Percentiles rank a stretch among this genome's conserved stretches.
phyloP scores from a whole-genome alignment of 1,140 invertebrate species.

The Spodoptera litura region DNA sequence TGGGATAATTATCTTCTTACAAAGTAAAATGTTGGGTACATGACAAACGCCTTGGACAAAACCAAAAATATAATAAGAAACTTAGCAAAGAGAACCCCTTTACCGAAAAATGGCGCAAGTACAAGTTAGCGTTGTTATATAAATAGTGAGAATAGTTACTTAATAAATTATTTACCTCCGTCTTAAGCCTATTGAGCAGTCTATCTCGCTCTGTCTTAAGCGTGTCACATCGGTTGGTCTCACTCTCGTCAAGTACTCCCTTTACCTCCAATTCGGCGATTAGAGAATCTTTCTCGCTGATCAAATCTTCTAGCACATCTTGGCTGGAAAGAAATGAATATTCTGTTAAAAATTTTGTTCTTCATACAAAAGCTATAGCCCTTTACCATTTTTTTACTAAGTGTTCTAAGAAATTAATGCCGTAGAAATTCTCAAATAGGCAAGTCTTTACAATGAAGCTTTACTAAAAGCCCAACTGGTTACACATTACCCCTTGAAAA shows the following conservation, averaged over 20 bases:
- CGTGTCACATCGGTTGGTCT: conserved; percentile 88
- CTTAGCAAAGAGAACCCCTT: too few species aligned
- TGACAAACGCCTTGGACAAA: too few species aligned
- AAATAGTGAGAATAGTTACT: neutral
- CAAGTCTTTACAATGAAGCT: too few species aligned
- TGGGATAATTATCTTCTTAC: too few species aligned
- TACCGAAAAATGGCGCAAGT: too few species aligned
- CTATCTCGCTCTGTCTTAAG: conserved; percentile 88
- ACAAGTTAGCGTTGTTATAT: neutral
- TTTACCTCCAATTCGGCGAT: conserved; percentile 93
- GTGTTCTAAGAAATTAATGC: too few species aligned
- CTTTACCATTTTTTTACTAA: too few species aligned
- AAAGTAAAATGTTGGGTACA: too few species aligned
- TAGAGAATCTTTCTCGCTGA: conserved; percentile 95
- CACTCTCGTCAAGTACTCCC: conserved; percentile 88
- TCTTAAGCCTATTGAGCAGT: conserved; percentile 89
- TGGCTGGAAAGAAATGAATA: conserved; percentile 87
- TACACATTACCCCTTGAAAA: neutral
- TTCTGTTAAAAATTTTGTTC: neutral
- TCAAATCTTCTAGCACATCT: conserved; percentile 92
- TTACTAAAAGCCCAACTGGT: too few species aligned
- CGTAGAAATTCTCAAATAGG: too few species aligned
- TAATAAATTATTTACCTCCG: conserved; percentile 14
- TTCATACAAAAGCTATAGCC: too few species aligned
- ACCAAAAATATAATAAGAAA: too few species aligned